A percentile compares a stretch with the other conserved stretches of the same genome.
phyloP scores from a whole-genome alignment of 2,888 invertebrate species.

The Lydus trimaculatus region DNA sequence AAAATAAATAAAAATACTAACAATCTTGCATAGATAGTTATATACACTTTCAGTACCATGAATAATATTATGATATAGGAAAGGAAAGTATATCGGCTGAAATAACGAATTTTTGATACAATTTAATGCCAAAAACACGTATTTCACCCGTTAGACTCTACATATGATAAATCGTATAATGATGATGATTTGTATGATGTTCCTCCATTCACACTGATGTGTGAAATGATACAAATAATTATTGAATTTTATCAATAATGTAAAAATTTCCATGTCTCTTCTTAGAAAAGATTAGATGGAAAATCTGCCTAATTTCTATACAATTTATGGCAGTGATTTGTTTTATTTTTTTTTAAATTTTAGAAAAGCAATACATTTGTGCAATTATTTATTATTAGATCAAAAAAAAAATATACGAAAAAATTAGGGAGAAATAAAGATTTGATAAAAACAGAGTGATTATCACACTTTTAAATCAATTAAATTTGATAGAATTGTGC shows the following conservation, averaged over 20 bases:
- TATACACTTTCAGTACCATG: conserved; percentile 41
- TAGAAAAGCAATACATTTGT: conserved; percentile 45
- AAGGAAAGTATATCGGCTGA: conserved; percentile 5
- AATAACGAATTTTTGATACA: background rate
- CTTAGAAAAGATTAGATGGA: conserved; percentile 45
- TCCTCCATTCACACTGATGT: conserved; percentile 33
- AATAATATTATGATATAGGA: conserved; percentile 25
- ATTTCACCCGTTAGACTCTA: background rate
- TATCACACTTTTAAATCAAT: conserved; percentile 40
- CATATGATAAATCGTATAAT: too few species aligned
- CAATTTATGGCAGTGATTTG: conserved; percentile 56
- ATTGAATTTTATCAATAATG: conserved; percentile 22
- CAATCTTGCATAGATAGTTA: conserved; percentile 37
- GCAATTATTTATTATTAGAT: conserved; percentile 39
- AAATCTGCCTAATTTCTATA: conserved; percentile 55
- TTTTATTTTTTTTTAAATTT: conserved; percentile 35
- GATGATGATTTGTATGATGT: conserved; percentile 19
- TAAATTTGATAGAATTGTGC: conserved; percentile 51
- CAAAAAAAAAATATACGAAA: too few species aligned
- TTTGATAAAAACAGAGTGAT: conserved; percentile 26
- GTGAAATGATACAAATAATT: conserved; percentile 22
- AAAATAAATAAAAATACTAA: conserved; percentile 35
- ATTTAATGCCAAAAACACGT: background rate
- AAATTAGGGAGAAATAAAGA: background rate
- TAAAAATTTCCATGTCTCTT: conserved; percentile 35